A percentile compares a stretch with the other conserved stretches of the same genome.
These are phyloP conservation scores for Dasypolia templi DNA, from an alignment of 2,888 invertebrate genomes.

Conservation along the genomic window DNA sequence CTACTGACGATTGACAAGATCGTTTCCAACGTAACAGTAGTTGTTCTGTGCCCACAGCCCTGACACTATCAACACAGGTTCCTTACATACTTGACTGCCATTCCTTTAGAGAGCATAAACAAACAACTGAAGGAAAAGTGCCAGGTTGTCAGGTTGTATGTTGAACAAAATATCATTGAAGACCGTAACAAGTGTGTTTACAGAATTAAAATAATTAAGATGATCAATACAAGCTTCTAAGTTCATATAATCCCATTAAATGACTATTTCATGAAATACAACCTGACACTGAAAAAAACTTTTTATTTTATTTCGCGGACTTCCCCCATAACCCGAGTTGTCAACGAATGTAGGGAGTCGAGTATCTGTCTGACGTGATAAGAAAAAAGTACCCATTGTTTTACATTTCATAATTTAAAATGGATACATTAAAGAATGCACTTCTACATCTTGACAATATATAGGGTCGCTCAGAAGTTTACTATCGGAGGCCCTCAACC, in stretches of 20 bases:
- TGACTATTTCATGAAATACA: no score
- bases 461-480: background rate
- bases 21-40: conserved; percentile 15
- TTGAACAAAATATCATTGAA: no score
- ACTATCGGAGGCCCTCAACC: no score
- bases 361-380: conserved; percentile 19
- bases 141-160: background rate
- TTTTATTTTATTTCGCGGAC: background rate
- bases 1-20: conserved; percentile 19
- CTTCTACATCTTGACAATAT: background rate
- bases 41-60: conserved; percentile 22
- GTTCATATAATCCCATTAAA: no score
- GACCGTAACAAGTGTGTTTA: no score
- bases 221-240: no score
- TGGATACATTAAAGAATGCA: background rate
- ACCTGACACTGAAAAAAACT: background rate
- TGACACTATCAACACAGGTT: conserved; percentile 11
- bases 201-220: no score
- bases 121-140: background rate
- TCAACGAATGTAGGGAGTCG: background rate
- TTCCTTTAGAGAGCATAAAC: background rate
- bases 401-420: background rate
- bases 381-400: conserved; percentile 8
- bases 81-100: conserved; percentile 9
- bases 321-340: background rate